These are phyloP conservation scores for Antrozous pallidus DNA, from an alignment of 2,797 vertebrate genomes.

Conservation along the genomic window DNA sequence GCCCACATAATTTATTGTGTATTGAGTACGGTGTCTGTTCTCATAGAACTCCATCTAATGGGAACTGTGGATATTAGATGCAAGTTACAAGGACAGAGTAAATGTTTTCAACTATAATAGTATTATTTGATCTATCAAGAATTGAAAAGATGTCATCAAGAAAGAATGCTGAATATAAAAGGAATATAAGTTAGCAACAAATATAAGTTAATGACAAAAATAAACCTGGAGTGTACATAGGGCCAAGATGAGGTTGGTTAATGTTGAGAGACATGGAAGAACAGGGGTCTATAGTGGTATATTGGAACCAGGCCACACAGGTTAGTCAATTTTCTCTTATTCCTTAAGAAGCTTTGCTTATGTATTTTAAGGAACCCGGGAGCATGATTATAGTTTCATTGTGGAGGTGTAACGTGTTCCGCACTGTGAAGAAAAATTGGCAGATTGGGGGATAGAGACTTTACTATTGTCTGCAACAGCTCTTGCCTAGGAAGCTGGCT, in stretches of 20 bases:
- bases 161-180: neutral
- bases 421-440: neutral
- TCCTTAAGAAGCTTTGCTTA: neutral
- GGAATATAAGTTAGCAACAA: neutral
- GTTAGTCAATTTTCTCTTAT: neutral
- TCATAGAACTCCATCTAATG: neutral
- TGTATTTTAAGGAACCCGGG: neutral
- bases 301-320: neutral
- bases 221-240: neutral
- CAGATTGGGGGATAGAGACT: accelerated
- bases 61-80: neutral
- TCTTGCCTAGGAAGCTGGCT: neutral
- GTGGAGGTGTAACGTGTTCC: neutral
- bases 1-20: neutral
- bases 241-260: neutral
- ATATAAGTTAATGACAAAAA: neutral
- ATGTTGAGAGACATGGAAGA: accelerated
- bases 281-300: neutral
- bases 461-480: neutral
- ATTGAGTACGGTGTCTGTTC: neutral
- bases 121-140: neutral
- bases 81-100: neutral
- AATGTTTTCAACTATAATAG: neutral
- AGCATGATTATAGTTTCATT: neutral
- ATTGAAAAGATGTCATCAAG: neutral